Percentiles rank a stretch among this genome's conserved stretches.
Conservation (phyloP, 2,888 invertebrate genomes). For the Cybosia mesomella region DNA sequence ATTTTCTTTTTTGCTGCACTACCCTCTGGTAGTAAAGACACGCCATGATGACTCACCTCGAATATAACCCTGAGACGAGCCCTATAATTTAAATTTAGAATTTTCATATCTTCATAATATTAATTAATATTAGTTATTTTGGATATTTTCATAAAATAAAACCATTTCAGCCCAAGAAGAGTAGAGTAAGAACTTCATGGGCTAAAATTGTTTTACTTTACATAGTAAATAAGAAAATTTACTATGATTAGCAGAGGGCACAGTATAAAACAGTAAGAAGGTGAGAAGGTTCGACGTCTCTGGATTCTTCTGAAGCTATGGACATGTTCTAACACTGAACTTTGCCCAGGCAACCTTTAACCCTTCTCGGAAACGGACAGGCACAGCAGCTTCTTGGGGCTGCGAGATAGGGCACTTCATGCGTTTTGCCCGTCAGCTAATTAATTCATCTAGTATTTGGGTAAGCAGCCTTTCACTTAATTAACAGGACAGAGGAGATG, state of each 20-base stretch:
- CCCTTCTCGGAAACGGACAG: too few species aligned
- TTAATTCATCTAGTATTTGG: too few species aligned
- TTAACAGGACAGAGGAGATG: too few species aligned
- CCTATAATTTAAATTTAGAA: slow-evolving; percentile 35
- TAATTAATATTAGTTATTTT: background rate
- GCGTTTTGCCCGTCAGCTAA: too few species aligned
- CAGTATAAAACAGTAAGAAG: background rate
- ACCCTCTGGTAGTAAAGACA: slow-evolving; percentile 55
- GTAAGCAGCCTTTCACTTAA: too few species aligned
- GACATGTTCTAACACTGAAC: background rate
- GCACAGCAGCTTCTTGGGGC: too few species aligned
- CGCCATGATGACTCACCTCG: slow-evolving; percentile 59
- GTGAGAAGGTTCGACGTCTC: too few species aligned
- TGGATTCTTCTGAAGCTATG: too few species aligned
- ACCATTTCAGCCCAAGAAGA: background rate
- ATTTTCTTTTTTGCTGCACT: slow-evolving; percentile 53
- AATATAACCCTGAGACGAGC: slow-evolving; percentile 59
- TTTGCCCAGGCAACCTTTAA: background rate
- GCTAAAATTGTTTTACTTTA: background rate
- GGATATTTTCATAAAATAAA: background rate
- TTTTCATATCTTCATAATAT: too few species aligned
- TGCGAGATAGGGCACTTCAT: too few species aligned
- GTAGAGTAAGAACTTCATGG: background rate
- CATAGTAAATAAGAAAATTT: too few species aligned
- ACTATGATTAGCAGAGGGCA: too few species aligned